A percentile compares a stretch with the other conserved stretches of the same genome.
Evolutionary conservation across 2,888 invertebrate species (phyloP).

Genomic region (Petrophora chlorosata): DNA sequence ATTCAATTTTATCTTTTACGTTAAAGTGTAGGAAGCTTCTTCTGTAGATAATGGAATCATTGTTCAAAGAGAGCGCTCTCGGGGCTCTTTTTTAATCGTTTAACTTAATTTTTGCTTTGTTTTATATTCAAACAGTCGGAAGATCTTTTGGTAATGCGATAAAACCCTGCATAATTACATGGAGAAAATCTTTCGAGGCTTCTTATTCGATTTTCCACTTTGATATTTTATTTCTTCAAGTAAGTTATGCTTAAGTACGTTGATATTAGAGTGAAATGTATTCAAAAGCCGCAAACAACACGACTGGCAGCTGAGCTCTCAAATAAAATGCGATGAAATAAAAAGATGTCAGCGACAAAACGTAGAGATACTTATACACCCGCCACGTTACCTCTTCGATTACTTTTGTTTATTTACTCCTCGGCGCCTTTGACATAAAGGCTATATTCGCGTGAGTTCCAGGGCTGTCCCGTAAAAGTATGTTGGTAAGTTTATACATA

Average conservation of each 20-base stretch:
- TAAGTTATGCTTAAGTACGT: conserved; percentile 37
- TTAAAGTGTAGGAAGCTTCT: conserved; percentile 60
- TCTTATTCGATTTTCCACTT: conserved; percentile 19
- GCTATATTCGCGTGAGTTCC: conserved; percentile 37
- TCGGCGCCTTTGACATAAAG: conserved; percentile 40
- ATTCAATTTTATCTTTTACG: conserved; percentile 77
- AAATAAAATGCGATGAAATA: conserved; percentile 81
- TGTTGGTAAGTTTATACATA: conserved; percentile 77
- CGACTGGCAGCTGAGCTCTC: conserved; percentile 77
- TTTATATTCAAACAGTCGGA: conserved; percentile 52
- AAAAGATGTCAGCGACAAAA: conserved; percentile 79
- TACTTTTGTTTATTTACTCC: conserved; percentile 22
- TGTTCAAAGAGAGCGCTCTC: conserved; percentile 67
- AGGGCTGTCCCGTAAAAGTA: conserved; percentile 37
- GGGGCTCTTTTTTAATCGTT: conserved; percentile 76
- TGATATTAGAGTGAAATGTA: conserved; percentile 55
- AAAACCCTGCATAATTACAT: conserved; percentile 24
- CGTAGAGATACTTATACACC: conserved; percentile 75
- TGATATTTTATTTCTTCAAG: conserved; percentile 35
- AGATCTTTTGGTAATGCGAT: conserved; percentile 21
- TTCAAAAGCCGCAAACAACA: conserved; percentile 71
- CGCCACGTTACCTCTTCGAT: conserved; percentile 44
- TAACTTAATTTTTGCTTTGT: conserved; percentile 70
- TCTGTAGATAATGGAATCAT: conserved; percentile 74
- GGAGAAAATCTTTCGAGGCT: conserved; percentile 20